These are phyloP conservation scores for Apodemia duryi DNA, from an alignment of 2,888 invertebrate species.

Conservation along the genomic window DNA sequence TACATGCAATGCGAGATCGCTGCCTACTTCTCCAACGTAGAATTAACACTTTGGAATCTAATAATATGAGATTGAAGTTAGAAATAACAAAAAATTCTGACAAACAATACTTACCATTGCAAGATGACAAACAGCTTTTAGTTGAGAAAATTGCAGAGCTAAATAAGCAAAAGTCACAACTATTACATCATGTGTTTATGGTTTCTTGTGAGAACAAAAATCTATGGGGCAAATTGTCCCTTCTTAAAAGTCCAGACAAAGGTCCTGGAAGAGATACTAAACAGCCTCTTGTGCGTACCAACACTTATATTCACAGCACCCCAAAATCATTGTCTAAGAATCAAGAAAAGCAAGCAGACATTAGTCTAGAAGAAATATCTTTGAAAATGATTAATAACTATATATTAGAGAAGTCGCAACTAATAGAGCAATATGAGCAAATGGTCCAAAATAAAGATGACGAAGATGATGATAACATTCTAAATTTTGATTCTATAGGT, in stretches of 20 bases:
- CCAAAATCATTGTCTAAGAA: conserved; percentile 79
- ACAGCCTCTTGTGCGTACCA: conserved; percentile 61
- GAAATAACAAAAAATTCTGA: conserved; percentile 51
- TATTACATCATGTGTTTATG: conserved; percentile 88
- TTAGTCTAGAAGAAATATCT: conserved; percentile 88
- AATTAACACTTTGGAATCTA: conserved; percentile 84
- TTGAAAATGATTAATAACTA: conserved; percentile 84
- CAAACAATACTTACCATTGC: conserved; percentile 49
- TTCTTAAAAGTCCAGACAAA: conserved; percentile 55
- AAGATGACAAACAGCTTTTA: conserved; percentile 71
- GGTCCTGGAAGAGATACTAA: conserved; percentile 39
- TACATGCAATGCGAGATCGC: conserved; percentile 90
- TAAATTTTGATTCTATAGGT: conserved; percentile 81
- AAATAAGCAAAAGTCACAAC: conserved; percentile 86
- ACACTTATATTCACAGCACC: conserved; percentile 84
- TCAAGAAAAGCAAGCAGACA: conserved; percentile 75
- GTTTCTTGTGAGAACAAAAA: conserved; percentile 90
- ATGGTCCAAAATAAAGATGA: conserved; percentile 79
- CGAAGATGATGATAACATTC: conserved; percentile 51
- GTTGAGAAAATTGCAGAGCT: conserved; percentile 83
- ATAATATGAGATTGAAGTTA: conserved; percentile 83
- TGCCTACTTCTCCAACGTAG: conserved; percentile 87
- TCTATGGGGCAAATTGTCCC: conserved; percentile 86
- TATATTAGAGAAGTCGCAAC: conserved; percentile 83
- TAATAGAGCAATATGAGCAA: conserved; percentile 84